phyloP scores from a whole-genome alignment of 2,797 vertebrate species.

The Dendrocincla fuliginosa region DNA sequence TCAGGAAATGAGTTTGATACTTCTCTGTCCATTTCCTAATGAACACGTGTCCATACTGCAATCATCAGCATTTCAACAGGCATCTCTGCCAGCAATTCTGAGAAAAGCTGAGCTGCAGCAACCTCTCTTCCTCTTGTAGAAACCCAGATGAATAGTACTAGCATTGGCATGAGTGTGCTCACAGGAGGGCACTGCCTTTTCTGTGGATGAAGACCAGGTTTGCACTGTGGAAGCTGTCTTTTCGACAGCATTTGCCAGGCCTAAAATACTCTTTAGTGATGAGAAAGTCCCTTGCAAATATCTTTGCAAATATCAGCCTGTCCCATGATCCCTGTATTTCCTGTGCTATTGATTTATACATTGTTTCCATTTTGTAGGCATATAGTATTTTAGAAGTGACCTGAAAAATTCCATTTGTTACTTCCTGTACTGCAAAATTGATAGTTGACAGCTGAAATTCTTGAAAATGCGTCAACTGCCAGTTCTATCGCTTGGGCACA shows the following conservation, averaged over 20 bases:
- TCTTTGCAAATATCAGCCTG: neutral
- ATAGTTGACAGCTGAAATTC: neutral
- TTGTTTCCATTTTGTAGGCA: neutral
- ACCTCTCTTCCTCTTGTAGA: neutral
- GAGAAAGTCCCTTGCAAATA: neutral
- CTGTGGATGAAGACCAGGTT: neutral
- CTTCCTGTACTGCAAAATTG: neutral
- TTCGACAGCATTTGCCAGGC: neutral
- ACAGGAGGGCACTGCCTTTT: neutral
- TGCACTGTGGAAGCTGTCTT: neutral
- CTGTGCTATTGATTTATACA: neutral
- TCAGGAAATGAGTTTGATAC: slow-evolving; percentile 33
- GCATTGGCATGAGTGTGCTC: neutral
- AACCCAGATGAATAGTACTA: neutral
- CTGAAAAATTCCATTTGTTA: neutral
- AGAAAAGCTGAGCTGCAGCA: neutral
- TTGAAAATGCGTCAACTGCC: neutral
- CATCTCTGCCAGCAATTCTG: neutral
- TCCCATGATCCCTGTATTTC: neutral
- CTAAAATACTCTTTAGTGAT: neutral
- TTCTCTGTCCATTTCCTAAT: slow-evolving; percentile 16
- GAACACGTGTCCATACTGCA: slow-evolving; percentile 30
- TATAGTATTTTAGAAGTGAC: neutral
- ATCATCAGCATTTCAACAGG: neutral
- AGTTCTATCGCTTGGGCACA: neutral